Conservation (phyloP, 2,888 invertebrate species). For the Diaprepes abbreviatus region DNA sequence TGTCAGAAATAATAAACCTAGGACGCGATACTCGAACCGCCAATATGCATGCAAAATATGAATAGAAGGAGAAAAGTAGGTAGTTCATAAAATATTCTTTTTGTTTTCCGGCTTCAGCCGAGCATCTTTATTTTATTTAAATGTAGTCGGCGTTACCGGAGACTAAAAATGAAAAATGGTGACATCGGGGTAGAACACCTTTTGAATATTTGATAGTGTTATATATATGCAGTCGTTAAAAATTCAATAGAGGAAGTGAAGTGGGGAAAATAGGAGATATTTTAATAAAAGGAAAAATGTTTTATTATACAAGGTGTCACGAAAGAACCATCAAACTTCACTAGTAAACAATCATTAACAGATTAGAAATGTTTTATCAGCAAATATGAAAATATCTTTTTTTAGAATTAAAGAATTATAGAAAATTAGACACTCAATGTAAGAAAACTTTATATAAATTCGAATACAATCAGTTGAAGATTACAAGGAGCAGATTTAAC, state of each 20-base stretch:
- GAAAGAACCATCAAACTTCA: no score
- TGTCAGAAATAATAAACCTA: constrained; percentile 41
- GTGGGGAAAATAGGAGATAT: neutral
- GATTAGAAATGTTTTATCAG: no score
- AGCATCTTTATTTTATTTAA: constrained; percentile 43
- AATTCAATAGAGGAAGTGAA: constrained; percentile 19
- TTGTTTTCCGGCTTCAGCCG: constrained; percentile 23
- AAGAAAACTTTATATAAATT: no score
- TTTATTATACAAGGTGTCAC: no score
- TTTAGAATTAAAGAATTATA: no score
- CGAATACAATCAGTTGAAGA: no score
- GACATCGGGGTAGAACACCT: constrained; percentile 40
- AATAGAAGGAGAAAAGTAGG: constrained; percentile 12
- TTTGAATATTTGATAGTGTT: constrained; percentile 38
- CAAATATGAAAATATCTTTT: no score
- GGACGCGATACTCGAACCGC: constrained; percentile 49
- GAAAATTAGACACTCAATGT: no score
- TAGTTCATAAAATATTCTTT: constrained; percentile 39
- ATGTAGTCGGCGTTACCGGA: constrained; percentile 29
- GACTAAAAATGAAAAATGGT: constrained; percentile 44
- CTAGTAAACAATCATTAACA: no score
- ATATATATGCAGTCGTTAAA: constrained; percentile 35
- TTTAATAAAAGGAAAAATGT: no score
- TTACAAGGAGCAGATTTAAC: no score
- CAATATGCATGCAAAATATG: constrained; percentile 47